phyloP scores from a whole-genome alignment of 2,113 vertebrate species.

The Naja naja region DNA sequence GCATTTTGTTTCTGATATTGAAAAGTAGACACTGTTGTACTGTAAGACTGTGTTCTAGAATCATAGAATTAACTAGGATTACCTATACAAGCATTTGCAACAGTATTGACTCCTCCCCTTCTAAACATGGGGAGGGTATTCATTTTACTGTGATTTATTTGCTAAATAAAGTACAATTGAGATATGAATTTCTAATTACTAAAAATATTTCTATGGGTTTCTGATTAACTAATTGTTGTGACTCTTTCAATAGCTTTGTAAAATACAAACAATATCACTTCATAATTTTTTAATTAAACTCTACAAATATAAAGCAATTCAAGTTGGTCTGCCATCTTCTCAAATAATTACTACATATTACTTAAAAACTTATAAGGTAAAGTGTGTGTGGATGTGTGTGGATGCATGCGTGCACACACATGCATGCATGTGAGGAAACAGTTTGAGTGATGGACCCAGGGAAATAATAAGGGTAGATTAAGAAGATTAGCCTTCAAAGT shows the following conservation, averaged over 20 bases:
- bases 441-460: not conserved
- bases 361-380: not conserved
- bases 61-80: not conserved
- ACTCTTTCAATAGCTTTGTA: not conserved
- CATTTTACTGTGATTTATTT: not conserved
- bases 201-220: not conserved
- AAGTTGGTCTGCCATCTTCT: not conserved
- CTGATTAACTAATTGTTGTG: not conserved
- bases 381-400: not conserved
- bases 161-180: not conserved
- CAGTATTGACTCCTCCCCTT: not conserved
- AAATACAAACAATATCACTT: not conserved
- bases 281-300: not conserved
- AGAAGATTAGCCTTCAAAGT: not conserved
- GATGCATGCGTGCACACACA: too few species aligned
- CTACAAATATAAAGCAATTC: not conserved
- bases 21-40: not conserved
- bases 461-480: not conserved
- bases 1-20: not conserved
- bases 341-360: not conserved
- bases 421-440: accelerated
- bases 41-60: not conserved
- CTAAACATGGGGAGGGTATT: not conserved
- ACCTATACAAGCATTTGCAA: not conserved
- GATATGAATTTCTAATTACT: not conserved